These are phyloP conservation scores for Chelonus insularis DNA, from an alignment of 1,140 invertebrate species.

Conservation along the genomic window DNA sequence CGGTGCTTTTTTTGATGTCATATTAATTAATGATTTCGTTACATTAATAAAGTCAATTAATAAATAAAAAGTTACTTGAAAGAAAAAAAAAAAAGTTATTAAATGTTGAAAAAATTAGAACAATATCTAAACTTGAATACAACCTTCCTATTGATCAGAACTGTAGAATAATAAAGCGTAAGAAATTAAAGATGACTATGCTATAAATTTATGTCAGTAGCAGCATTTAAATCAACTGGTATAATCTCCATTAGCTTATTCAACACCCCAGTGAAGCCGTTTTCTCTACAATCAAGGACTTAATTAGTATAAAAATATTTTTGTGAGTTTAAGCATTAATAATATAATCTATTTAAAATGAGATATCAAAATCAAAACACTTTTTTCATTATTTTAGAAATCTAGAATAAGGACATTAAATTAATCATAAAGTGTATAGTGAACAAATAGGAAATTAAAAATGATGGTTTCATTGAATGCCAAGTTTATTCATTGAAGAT, in stretches of 20 bases:
- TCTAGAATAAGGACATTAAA: constrained; percentile 50
- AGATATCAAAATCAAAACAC: constrained; percentile 39
- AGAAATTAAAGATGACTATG: constrained; percentile 19
- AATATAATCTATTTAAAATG: constrained; percentile 30
- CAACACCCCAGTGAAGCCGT: constrained; percentile 27
- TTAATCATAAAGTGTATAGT: neutral
- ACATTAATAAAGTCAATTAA: no score
- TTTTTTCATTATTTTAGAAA: constrained; percentile 53
- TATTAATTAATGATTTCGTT: no score
- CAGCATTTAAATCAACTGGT: constrained; percentile 12
- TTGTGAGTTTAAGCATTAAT: constrained; percentile 1
- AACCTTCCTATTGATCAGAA: neutral
- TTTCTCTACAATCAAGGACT: constrained; percentile 47
- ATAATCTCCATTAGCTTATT: constrained; percentile 15
- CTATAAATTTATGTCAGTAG: constrained; percentile 23
- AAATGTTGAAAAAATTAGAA: no score
- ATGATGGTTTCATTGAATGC: neutral
- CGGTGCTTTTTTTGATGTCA: no score
- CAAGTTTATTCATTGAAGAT: neutral
- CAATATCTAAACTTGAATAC: no score
- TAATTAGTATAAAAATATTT: constrained; percentile 16
- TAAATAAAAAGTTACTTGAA: no score
- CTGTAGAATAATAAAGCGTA: neutral
- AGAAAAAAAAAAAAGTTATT: no score
- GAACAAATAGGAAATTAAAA: neutral